Base-by-base conservation (phyloP, 2,888 invertebrate genomes). In the Quadroppia sp. region DNA sequence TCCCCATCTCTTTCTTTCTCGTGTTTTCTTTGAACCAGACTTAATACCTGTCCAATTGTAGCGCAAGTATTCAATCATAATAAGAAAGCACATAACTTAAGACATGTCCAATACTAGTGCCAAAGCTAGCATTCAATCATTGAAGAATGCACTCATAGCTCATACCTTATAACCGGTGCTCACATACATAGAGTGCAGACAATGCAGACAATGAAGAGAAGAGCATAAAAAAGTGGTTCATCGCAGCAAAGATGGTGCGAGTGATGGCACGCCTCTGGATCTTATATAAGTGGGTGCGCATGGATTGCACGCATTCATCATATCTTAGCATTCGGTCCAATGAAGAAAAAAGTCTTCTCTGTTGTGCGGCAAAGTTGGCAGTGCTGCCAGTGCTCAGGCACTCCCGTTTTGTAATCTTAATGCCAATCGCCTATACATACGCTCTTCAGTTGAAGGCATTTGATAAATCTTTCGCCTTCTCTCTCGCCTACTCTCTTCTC, bases 341-440 rank as follows among this genome's bases (percentile, higher is more conserved):
- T 61, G 30, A 61, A 61, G 61, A 61, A 61, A 61, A 61, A 61
- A 61, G 61, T 61, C 61, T 61, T 61, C 2, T 32, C 3, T 32
- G 20, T 4, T 61, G 28, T 61, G 61, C 61, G 61, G 61, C 56
- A 25, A 28, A 7, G 4, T 25, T 59, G n/a, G n/a, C 50, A 20
- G 50, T 20, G 20, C 6, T 50, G 61, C 53, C 53, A 53, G 53
- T 53, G 53, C 53, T 61, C 23, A 32, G 61, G 61, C 61, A 61
- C 61, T 61, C 61, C 61, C 32, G 61, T 61, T 61, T 61, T 61
- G 61, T 61, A 61, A 61, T 61, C 61, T 61, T 61, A 61, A 61
- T 61, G 25, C 61, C 6, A 61, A 61, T 61, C 61, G 61, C 61
- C 61, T 61, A 61, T 61, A 61, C 61, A 61, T 61, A 56, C 56